A percentile compares a stretch with the other conserved stretches of the same genome.
These are phyloP conservation scores for Corythucha ciliata DNA, from an alignment of 2,888 invertebrate genomes.

Conservation along the genomic window DNA sequence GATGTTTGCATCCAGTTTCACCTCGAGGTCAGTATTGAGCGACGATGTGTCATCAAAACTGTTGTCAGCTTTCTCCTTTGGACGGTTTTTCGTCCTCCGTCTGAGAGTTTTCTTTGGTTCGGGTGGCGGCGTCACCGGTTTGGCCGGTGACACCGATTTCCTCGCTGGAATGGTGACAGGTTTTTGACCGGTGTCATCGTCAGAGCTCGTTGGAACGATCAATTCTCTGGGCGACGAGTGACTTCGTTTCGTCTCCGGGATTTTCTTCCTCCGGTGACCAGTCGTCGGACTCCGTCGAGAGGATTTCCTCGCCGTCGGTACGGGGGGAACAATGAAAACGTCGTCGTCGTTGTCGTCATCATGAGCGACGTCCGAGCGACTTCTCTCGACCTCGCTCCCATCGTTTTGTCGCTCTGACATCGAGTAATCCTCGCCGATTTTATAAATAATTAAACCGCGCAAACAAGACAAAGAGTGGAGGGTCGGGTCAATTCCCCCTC, in stretches of 20 bases:
- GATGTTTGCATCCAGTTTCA: constrained; percentile 40
- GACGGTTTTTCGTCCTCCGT: constrained; percentile 9
- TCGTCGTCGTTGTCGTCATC: no score
- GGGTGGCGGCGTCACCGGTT: neutral
- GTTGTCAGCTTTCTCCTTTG: no score
- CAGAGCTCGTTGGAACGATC: constrained; percentile 35
- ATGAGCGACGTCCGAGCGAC: no score
- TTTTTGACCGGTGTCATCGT: constrained; percentile 14
- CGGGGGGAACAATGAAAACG: no score
- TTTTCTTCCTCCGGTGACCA: constrained; percentile 30
- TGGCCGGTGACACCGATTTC: constrained; percentile 10
- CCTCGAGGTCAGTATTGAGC: no score
- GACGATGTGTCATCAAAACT: no score
- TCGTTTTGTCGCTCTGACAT: no score
- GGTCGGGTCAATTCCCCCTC: no score
- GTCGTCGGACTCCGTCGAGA: constrained; percentile 38
- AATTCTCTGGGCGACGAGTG: constrained; percentile 41
- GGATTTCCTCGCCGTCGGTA: constrained; percentile 34
- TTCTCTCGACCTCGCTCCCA: no score
- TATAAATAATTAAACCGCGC: no score
- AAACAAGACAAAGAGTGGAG: no score
- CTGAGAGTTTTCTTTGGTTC: constrained; percentile 20
- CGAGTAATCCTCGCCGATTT: no score
- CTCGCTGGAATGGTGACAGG: neutral
- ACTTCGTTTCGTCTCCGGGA: constrained; percentile 40